A percentile compares a stretch with the other conserved stretches of the same genome.
These are phyloP conservation scores for Lacanobia wlatinum DNA, from an alignment of 2,888 invertebrate genomes.

Conservation along the genomic window DNA sequence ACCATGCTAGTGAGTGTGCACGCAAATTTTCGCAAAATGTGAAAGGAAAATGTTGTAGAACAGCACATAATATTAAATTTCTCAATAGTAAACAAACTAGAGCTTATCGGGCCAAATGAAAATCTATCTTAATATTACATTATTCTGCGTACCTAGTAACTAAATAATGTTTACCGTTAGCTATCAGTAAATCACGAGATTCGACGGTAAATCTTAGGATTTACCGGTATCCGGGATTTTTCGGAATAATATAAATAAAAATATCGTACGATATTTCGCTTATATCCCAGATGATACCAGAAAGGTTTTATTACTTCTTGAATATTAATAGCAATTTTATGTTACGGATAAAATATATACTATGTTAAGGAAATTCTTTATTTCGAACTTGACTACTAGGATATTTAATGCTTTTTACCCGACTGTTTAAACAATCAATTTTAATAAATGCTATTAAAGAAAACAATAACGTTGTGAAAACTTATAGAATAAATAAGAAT, in stretches of 20 bases:
- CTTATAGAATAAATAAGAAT: not conserved
- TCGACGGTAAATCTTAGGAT: constrained; percentile 51
- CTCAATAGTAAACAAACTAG: not conserved
- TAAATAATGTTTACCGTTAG: constrained; percentile 39
- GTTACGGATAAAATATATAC: not conserved
- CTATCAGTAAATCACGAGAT: constrained; percentile 57
- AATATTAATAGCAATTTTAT: constrained; percentile 48
- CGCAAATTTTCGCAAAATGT: too few relatives aligned
- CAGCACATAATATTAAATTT: not conserved
- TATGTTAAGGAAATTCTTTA: not conserved
- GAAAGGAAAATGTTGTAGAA: too few relatives aligned
- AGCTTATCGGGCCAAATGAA: constrained; percentile 14
- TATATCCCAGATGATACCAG: constrained; percentile 44
- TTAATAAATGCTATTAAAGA: too few relatives aligned
- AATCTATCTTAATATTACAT: constrained; percentile 14
- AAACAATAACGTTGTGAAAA: too few relatives aligned
- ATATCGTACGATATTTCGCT: constrained; percentile 47
- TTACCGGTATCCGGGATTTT: constrained; percentile 43
- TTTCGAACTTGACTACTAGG: too few relatives aligned
- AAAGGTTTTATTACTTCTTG: constrained; percentile 52
- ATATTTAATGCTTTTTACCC: too few relatives aligned
- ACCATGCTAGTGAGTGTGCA: too few relatives aligned
- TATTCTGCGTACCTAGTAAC: constrained; percentile 21
- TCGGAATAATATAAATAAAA: constrained; percentile 58
- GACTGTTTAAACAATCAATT: too few relatives aligned